Base-by-base conservation (phyloP, 2,888 invertebrate species). In the Oligia fasciuncula region DNA sequence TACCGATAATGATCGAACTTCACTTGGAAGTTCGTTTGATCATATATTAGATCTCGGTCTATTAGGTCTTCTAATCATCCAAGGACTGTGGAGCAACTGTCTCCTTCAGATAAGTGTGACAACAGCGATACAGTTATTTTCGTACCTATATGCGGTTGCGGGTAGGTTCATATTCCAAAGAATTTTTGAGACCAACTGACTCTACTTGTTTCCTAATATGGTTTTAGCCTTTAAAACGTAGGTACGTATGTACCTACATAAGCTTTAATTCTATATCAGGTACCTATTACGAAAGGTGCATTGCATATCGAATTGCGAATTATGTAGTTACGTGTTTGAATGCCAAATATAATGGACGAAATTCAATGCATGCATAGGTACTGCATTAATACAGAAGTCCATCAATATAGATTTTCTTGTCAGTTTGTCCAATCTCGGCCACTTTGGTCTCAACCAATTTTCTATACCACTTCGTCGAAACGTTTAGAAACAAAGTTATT, bases 401-500 rank as follows among this genome's bases (percentile, higher is more conserved):
- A 67, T 83, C 51, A 83, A 67, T 19, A 8, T 35, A 60, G 5
- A 68, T 76, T 60, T 77, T 60, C 46, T 68, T 68, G 57, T 81
- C 57, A 63, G 43, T 66, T 43, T n/a, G 19, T 72, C n/a, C 17
- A 46, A 71, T 75, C 74, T n/a, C 29, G 11, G 40, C 54, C 23
- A 83, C 35, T 49, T 35, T n/a, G 19, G 54, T 60, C 65, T 29
- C 40, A 70, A 73, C 13, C 40, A 49, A 79, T 82, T 69, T 65
- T 68, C 17, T 65, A 29, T 23, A 60, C 17, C 14, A 40, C 40
- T 62, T 54, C n/a, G 35, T 66, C 40, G 68, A 73, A 83, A 49
- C 76, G 60, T 69, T 72, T 60, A 80, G 46, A 74, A 71, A 84
- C 72, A 84, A 86, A 84, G 69, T 83, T 85, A 86, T 85, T 87